Base-by-base conservation (phyloP, 92 coral and sea anemone genomes). In the Montipora capitata region DNA sequence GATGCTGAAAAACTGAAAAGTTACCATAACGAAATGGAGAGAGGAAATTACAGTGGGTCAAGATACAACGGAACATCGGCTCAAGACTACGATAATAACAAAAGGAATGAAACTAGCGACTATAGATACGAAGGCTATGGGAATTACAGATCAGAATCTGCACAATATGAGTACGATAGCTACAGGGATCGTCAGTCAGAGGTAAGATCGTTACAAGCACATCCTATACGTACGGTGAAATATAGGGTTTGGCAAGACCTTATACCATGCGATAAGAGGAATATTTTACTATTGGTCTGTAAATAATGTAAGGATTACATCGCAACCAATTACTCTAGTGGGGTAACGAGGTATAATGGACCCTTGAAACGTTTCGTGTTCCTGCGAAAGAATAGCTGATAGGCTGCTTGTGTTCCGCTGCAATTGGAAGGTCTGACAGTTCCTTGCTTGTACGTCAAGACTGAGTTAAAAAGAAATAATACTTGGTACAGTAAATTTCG, bases 61-160 rank as follows among this genome's bases (percentile, higher is more conserved):
- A 45, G 15, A 17, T 17, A 45, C 4, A 81, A 81, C 40, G 15
- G 77, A 15, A 16, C 68, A 40, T 49, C 52, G n/a, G 20, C 51
- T 4, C 74, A 40, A 54, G n/a, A 40, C 52, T 68, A 69, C 14
- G 77, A 81, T 0, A 10, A 20, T 16, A 68, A 68, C 16, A 4
- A 63, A 16, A 56, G 77, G 15, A 35, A 10, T 4, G 43, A 10
- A 10, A 15, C 64, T 39, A 58, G 68, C n/a, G 65, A 49, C n/a
- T 81, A 65, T 52, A 68, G 77, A 56, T 52, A 81, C 7, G 86
- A 81, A 56, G 12, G 63, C 11, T 52, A 52, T 52, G 49, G 71
- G 16, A 16, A 17, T 1, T 81, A 81, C 68, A 16, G 57, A 3
- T 76, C 42, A 16, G 77, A 81, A 4, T n/a, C 76, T 39, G 77